Conservation (phyloP, 2,797 vertebrate species). For the Moxostoma hubbsi region DNA sequence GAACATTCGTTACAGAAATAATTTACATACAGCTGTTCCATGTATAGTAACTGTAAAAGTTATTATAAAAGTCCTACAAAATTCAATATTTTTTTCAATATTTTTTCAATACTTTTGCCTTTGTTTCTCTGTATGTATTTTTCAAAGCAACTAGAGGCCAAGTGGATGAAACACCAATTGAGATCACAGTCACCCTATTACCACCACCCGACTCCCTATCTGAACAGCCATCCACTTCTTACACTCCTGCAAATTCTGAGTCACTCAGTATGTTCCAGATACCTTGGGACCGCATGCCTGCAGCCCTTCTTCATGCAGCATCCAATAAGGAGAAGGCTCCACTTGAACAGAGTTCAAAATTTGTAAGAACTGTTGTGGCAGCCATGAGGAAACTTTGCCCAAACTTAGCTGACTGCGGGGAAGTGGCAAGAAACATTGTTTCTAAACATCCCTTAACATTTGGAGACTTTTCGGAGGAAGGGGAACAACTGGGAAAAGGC, state of each 20-base stretch:
- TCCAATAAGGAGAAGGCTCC: constrained; percentile 25
- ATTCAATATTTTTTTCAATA: too few species aligned
- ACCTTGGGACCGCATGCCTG: constrained; percentile 25
- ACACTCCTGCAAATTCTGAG: constrained; percentile 10
- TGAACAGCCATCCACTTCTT: constrained; percentile 15
- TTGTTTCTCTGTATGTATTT: neutral
- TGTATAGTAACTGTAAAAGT: too few species aligned
- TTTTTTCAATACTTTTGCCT: neutral
- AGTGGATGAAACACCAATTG: constrained; percentile 2
- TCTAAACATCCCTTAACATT: constrained; percentile 28
- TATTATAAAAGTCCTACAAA: too few species aligned
- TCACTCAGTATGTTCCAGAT: constrained; percentile 29
- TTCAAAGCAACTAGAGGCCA: neutral
- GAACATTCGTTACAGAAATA: too few species aligned
- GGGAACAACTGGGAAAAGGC: constrained; percentile 42
- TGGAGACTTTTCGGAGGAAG: constrained; percentile 45
- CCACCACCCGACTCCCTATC: constrained; percentile 28
- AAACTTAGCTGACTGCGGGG: constrained; percentile 26
- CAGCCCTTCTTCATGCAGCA: constrained; percentile 24
- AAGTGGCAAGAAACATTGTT: constrained; percentile 31
- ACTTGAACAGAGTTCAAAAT: constrained; percentile 26
- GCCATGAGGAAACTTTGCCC: constrained; percentile 39
- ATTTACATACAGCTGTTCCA: neutral
- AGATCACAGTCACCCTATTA: constrained; percentile 5
- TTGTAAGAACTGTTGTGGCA: constrained; percentile 40